Percentiles rank a stretch among this genome's conserved stretches.
These are phyloP conservation scores for Bombylius discolor DNA, from an alignment of 2,888 invertebrate species.

Conservation along the genomic window DNA sequence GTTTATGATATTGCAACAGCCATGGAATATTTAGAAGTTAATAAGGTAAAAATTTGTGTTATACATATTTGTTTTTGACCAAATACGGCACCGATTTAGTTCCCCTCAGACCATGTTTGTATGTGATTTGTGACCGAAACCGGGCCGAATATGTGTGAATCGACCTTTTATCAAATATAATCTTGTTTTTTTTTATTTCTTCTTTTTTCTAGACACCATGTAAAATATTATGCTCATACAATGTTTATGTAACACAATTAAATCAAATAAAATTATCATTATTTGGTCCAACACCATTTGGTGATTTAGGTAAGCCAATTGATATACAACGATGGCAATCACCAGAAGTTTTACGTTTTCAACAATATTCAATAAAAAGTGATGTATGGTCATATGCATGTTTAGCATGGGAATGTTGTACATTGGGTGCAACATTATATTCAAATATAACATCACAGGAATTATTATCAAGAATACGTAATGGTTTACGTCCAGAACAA, in stretches of 20 bases:
- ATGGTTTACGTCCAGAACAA: constrained; percentile 60
- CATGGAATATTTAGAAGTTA: constrained; percentile 54
- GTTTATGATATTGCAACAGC: constrained; percentile 55
- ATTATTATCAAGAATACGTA: constrained; percentile 51
- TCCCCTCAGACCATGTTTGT: not conserved
- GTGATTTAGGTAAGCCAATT: constrained; percentile 50
- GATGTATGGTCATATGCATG: constrained; percentile 78
- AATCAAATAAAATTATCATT: constrained; percentile 60
- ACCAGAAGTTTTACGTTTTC: constrained; percentile 59
- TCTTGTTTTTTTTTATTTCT: not conserved
- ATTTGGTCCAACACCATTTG: constrained; percentile 59
- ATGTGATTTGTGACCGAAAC: not conserved
- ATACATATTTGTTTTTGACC: not conserved
- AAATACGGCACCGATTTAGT: too few species aligned
- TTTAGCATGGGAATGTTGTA: constrained; percentile 68
- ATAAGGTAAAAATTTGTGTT: constrained; percentile 35
- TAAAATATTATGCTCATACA: constrained; percentile 58
- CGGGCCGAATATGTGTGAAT: too few species aligned
- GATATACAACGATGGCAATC: constrained; percentile 71
- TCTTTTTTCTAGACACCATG: constrained; percentile 46
- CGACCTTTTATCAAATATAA: not conserved
- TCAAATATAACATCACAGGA: constrained; percentile 53
- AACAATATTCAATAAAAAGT: constrained; percentile 54
- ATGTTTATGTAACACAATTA: constrained; percentile 50
- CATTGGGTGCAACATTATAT: constrained; percentile 69